phyloP scores from a whole-genome alignment of 2,888 invertebrate species.

The Cepaea hortensis region DNA sequence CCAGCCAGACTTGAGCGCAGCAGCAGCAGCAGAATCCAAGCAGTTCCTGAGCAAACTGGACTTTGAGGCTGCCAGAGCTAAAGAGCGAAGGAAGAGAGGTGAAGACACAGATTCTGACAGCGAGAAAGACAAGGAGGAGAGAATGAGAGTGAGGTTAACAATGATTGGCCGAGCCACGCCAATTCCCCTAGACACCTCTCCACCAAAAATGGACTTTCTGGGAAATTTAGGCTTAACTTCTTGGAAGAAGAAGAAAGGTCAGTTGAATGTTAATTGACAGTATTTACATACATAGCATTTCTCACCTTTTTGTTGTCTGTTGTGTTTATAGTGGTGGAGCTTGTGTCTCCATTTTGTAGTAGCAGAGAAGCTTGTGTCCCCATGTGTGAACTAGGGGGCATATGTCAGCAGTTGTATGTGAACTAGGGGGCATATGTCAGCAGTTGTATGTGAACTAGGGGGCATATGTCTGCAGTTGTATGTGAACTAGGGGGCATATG shows the following conservation, averaged over 20 bases:
- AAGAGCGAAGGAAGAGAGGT: slow-evolving; percentile 66
- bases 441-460: too few species aligned
- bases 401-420: too few species aligned
- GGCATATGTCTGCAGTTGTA: too few species aligned
- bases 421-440: too few species aligned
- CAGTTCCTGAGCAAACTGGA: slow-evolving; percentile 71
- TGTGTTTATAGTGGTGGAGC: neutral
- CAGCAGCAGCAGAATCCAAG: neutral
- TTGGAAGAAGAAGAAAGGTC: slow-evolving; percentile 67
- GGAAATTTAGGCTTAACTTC: slow-evolving; percentile 69
- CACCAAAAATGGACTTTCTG: slow-evolving; percentile 68
- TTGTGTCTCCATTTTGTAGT: too few species aligned
- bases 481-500: too few species aligned
- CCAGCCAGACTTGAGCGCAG: neutral
- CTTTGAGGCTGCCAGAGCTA: slow-evolving; percentile 67
- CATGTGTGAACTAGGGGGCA: too few species aligned
- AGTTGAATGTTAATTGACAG: neutral
- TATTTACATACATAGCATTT: neutral
- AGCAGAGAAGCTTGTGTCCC: too few species aligned
- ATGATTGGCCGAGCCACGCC: slow-evolving; percentile 71
- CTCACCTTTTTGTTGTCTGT: neutral
- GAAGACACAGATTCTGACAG: slow-evolving; percentile 64
- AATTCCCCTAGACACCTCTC: slow-evolving; percentile 66
- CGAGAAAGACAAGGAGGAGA: slow-evolving; percentile 61
- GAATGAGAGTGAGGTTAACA: slow-evolving; percentile 59